Base-by-base conservation (phyloP, 2,797 vertebrate species). In the Sebastes matsubarae region DNA sequence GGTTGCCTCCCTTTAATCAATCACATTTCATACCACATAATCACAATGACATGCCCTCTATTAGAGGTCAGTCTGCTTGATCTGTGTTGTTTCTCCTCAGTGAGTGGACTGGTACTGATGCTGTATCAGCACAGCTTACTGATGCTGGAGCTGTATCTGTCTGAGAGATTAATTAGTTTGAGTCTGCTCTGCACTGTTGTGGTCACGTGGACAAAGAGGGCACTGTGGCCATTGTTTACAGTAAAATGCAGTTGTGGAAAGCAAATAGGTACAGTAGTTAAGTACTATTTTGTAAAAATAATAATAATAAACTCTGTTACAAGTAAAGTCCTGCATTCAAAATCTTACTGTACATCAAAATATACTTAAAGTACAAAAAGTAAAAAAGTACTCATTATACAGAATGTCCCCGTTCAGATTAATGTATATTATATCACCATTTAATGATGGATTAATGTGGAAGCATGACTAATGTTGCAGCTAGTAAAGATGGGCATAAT, bases 1-100 rank as follows among this genome's bases (percentile, higher is more conserved):
- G 83, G 85, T 72, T 78, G 55, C 83, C 80, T 91, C 85, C 70
- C 82, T 92, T 94, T 95, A 95, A 95, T 95, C 93, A 96, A 96
- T 96, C 93, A 91, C 89, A 92, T 95, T 96, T 95, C 91, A 95
- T 93, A 93, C 80, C 90, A 89, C 84, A 91, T 95, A 93, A 96
- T 95, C 83, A 92, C 87, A 79, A 91, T 89, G 92, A 94, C 83
- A 92, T 87, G 89, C 90, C 89, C 87, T 92, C 87, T 87, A 57
- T 78, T 85, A 79, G 86, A 94, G 93, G 93, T 93, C 89, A 93
- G 80, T 29, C 66, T 65, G 81, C 73, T 74, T 77, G 79, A 86
- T 87, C 82, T 86, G 87, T 59, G 70, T 32, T 72, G 86, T 70
- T 87, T 73, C 70, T 79, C 24, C 52, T 76, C 73, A 46, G 8